Evolutionary conservation across 2,888 invertebrate genomes (phyloP).

Genomic region (Napeogenes inachia): DNA sequence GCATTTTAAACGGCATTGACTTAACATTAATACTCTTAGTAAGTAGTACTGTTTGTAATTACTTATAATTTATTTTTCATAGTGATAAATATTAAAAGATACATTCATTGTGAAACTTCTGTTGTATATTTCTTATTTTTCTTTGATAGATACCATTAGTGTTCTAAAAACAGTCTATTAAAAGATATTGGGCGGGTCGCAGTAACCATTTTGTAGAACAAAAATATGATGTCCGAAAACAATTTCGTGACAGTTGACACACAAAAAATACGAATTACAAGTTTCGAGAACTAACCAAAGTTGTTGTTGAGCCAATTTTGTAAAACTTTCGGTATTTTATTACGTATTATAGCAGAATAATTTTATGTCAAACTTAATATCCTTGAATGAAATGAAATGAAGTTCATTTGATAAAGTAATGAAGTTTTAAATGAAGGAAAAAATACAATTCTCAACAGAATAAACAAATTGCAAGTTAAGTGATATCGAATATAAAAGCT

Average conservation of each 20-base stretch:
- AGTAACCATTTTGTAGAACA: conserved; percentile 49
- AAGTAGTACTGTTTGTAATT: too few relatives aligned
- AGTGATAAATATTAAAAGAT: not conserved
- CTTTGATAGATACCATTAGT: conserved; percentile 55
- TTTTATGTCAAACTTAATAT: too few relatives aligned
- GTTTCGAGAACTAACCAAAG: conserved; percentile 8
- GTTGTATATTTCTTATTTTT: conserved; percentile 37
- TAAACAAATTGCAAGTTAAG: conserved; percentile 10
- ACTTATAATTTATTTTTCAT: not conserved
- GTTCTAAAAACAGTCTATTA: conserved; percentile 60
- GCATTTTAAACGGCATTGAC: too few relatives aligned
- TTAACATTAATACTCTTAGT: too few relatives aligned
- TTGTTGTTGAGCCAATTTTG: conserved; percentile 8
- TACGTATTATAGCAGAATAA: too few relatives aligned
- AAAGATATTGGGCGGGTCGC: conserved; percentile 56
- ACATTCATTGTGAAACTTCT: not conserved
- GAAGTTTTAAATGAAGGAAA: not conserved
- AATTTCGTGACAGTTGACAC: conserved; percentile 56
- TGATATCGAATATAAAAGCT: conserved; percentile 27
- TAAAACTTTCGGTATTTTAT: not conserved
- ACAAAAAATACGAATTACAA: conserved; percentile 36
- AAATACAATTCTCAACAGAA: not conserved
- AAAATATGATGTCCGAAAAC: conserved; percentile 55
- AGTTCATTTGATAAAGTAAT: not conserved
- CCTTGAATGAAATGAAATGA: too few relatives aligned